These are phyloP conservation scores for Furcifer pardalis DNA, from an alignment of 2,797 vertebrate species.

Conservation along the genomic window DNA sequence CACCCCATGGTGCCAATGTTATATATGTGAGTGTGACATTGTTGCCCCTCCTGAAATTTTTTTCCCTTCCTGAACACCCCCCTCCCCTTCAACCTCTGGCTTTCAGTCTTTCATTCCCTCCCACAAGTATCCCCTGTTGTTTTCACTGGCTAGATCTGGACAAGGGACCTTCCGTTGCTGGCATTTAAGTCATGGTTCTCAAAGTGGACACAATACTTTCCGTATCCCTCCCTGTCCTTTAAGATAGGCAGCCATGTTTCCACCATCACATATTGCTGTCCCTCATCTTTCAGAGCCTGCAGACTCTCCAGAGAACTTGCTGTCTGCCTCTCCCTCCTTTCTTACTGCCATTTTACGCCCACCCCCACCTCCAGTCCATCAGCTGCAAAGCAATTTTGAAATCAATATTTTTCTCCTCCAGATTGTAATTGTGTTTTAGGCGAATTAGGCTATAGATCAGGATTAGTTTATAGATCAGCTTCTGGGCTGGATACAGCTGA, in stretches of 20 bases:
- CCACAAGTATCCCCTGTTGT: not conserved
- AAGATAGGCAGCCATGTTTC: not conserved
- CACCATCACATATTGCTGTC: not conserved
- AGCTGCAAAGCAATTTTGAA: constrained; percentile 73
- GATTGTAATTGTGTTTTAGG: constrained; percentile 74
- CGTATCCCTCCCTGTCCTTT: not conserved
- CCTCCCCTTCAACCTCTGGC: too few relatives aligned
- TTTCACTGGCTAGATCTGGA: not conserved
- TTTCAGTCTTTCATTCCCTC: not conserved
- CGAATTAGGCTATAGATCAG: constrained; percentile 77
- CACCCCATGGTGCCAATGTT: too few relatives aligned
- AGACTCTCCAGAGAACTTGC: constrained; percentile 2
- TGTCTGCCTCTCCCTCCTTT: constrained; percentile 7
- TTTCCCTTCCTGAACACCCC: too few relatives aligned
- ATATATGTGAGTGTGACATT: too few relatives aligned
- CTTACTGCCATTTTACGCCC: constrained; percentile 15
- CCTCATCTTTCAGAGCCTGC: constrained; percentile 14
- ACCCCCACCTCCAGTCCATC: constrained; percentile 33
- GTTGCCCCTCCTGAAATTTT: too few relatives aligned
- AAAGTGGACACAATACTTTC: not conserved
- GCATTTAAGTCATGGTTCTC: too few relatives aligned
- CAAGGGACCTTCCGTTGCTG: not conserved
- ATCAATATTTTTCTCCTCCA: constrained; percentile 65
- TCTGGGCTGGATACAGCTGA: constrained; percentile 64
- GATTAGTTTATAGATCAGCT: constrained; percentile 74